Conservation (phyloP, 2,797 vertebrate species). For the Coracias cyanogaster region DNA sequence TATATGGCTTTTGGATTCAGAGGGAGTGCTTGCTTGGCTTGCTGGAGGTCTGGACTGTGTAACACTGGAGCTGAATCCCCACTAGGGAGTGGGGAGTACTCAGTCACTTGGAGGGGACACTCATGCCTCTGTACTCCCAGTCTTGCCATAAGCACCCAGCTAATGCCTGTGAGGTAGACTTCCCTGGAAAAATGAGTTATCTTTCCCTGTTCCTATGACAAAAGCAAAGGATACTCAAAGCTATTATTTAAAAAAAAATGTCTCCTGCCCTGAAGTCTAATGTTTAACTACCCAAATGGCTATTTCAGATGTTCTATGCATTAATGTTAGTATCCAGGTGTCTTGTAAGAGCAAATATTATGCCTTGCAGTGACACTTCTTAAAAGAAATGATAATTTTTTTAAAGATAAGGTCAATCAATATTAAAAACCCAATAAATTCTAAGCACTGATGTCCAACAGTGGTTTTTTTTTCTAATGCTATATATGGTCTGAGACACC, state of each 20-base stretch:
- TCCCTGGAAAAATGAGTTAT: not conserved
- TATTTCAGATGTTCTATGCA: not conserved
- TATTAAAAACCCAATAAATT: not conserved
- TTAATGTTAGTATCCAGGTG: not conserved
- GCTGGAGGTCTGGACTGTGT: constrained; percentile 13
- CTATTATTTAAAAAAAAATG: not conserved
- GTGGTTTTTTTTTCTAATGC: not conserved
- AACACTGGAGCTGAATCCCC: not conserved
- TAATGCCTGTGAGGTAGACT: not conserved
- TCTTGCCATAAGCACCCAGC: not conserved
- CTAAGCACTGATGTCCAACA: not conserved
- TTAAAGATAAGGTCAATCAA: not conserved
- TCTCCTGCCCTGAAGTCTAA: not conserved
- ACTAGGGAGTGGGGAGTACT: not conserved
- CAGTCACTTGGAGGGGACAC: not conserved
- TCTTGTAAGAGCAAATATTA: not conserved
- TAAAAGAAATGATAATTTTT: not conserved
- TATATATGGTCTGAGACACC: not conserved
- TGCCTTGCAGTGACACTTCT: not conserved
- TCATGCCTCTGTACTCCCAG: not conserved
- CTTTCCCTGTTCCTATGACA: not conserved
- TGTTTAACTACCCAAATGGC: not conserved
- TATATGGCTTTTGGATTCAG: not conserved
- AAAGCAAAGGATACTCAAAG: not conserved
- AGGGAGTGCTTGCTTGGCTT: not conserved